These are phyloP conservation scores for Apistogramma diplotaenia DNA, from an alignment of 2,113 vertebrate genomes.

Conservation along the genomic window DNA sequence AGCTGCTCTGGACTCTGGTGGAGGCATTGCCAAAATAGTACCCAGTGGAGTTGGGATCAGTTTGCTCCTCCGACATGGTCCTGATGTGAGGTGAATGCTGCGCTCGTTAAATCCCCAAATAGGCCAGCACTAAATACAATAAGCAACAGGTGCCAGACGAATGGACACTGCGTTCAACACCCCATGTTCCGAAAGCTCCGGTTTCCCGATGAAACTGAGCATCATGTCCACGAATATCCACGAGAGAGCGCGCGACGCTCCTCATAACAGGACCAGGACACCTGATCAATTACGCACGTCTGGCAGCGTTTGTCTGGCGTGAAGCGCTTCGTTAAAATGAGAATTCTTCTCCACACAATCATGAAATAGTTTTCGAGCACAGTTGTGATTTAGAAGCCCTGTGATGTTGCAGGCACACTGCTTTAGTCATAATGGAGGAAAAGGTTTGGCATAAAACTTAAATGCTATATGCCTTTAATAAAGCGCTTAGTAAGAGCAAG, in stretches of 20 bases:
- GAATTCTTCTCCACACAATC: background rate
- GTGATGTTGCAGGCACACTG: background rate
- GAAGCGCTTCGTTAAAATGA: background rate
- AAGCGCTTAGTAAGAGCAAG: background rate
- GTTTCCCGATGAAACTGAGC: background rate
- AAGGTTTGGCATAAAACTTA: background rate
- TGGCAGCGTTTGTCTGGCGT: background rate
- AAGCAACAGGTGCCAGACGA: conserved; percentile 57
- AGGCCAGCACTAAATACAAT: background rate
- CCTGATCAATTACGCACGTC: conserved; percentile 1
- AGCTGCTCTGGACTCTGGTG: conserved; percentile 48
- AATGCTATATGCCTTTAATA: background rate
- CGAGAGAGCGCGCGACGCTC: conserved; percentile 51
- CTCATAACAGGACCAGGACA: background rate
- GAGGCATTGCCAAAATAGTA: conserved; percentile 52
- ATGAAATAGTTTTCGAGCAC: background rate
- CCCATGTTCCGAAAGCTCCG: background rate
- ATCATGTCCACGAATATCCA: conserved; percentile 27
- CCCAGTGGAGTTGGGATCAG: conserved; percentile 55
- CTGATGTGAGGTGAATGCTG: background rate
- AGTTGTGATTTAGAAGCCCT: background rate
- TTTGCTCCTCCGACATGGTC: conserved; percentile 61
- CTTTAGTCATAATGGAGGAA: background rate
- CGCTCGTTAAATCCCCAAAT: conserved; percentile 28
- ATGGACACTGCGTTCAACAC: background rate